Base-by-base conservation (phyloP, 2,113 vertebrate species). In the Galeopterus variegatus region DNA sequence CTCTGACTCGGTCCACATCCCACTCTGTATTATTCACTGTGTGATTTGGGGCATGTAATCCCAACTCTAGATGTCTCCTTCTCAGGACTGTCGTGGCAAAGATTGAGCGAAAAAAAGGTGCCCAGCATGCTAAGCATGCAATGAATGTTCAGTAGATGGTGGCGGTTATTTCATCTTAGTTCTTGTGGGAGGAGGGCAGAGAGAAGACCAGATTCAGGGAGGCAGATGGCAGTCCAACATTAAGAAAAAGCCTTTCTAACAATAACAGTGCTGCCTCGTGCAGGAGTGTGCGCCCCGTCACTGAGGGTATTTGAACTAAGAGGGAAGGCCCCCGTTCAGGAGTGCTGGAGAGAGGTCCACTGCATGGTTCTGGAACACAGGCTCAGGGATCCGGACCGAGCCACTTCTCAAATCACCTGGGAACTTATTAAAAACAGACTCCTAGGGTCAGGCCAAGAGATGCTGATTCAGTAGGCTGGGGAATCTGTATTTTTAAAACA, bases 21-120 rank as follows among this genome's bases (percentile, higher is more conserved):
- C 0, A 0, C 26, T 48, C 89, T 14, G 9, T 2, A 0, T n/a
- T 11, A 65, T 28, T 31, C n/a, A 4, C 23, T 23, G 11, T 41
- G 48, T 4, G 36, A 52, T 54, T 70, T 33, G 1, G 4, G 48
- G 26, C 72, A 33, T 88, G 62, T 56, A 12, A n/a, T 31, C 36
- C 45, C 3, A 10, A 26, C 67, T 19, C n/a, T 4, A 7, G 24
- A 26, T 9, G 15, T 17, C 52, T 45, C 33, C 5, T 56, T 54
- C 60, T 72, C 12, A 7, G 36, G 21, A 41, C 83, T 7, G 3
- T 12, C 10, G 26, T 11, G 69, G 58, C 70, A 17, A 75, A 72
- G 72, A 65, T 11, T 6, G n/a, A 76, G 70, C 2, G 41, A 13
- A 64, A 28, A 31, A 56, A 65, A 85, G 13, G 18, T 18, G 10